Percentiles rank a stretch among this genome's conserved stretches.
Conservation (phyloP, 2,113 vertebrate species). For the Amphiprion percula region DNA sequence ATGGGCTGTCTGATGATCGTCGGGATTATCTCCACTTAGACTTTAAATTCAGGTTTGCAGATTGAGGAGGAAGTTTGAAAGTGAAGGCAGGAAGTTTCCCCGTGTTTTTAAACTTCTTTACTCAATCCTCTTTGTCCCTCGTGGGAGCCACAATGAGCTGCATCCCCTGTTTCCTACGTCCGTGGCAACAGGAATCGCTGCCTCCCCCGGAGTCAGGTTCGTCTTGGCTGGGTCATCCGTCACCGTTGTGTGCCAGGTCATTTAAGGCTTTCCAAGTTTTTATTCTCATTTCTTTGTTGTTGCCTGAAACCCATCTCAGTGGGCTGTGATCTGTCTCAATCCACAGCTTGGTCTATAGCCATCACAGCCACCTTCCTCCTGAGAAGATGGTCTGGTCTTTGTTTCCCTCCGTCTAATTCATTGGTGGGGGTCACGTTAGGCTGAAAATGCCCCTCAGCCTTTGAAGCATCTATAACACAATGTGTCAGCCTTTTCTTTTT, state of each 20-base stretch:
- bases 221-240: not conserved
- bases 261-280: not conserved
- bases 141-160: not conserved
- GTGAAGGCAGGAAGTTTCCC: too few species aligned
- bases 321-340: rapidly evolving
- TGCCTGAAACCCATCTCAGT: not conserved
- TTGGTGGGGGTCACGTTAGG: too few species aligned
- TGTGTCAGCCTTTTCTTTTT: too few species aligned
- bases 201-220: not conserved
- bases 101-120: not conserved
- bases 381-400: not conserved
- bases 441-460: not conserved
- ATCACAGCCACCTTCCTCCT: not conserved
- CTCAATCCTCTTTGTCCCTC: not conserved
- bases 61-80: too few species aligned
- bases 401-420: too few species aligned
- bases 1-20: too few species aligned
- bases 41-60: too few species aligned
- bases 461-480: too few species aligned
- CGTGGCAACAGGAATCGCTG: not conserved
- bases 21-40: too few species aligned
- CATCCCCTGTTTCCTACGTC: not conserved
- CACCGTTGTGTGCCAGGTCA: not conserved
- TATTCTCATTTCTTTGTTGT: not conserved
- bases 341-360: not conserved